A percentile compares a stretch with the other conserved stretches of the same genome.
Conservation (phyloP, 2,113 vertebrate genomes). For the Hydrolagus affinis region DNA sequence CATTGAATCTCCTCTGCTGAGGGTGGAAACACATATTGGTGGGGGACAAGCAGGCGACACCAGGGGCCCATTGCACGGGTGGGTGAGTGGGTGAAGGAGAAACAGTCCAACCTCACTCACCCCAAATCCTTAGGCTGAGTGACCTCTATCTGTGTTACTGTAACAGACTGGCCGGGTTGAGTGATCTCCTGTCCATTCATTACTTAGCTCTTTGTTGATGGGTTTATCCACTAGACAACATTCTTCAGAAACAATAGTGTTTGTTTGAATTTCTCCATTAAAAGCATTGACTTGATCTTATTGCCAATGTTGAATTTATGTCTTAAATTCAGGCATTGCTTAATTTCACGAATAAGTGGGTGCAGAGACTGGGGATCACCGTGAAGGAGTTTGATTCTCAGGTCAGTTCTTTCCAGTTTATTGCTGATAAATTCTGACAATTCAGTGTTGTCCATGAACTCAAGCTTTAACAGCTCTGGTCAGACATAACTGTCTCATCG, state of each 20-base stretch:
- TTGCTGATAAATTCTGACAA: not conserved
- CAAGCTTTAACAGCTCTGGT: too few species aligned
- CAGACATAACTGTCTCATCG: too few species aligned
- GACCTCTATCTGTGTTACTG: too few species aligned
- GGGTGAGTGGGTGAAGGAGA: not conserved
- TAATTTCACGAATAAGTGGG: conserved; percentile 72
- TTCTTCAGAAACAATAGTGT: too few species aligned
- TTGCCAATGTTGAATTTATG: conserved; percentile 20
- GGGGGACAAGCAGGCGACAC: not conserved
- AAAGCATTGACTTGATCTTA: not conserved
- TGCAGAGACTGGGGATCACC: conserved; percentile 65
- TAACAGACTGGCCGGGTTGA: not conserved
- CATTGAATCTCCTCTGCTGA: too few species aligned
- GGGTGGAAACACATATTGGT: too few species aligned
- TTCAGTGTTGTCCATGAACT: too few species aligned
- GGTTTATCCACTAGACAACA: too few species aligned
- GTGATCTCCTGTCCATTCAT: not conserved
- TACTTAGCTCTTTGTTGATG: too few species aligned
- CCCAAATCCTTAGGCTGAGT: too few species aligned
- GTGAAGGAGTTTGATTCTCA: conserved; percentile 70
- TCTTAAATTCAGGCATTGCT: conserved; percentile 63
- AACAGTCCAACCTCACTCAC: not conserved
- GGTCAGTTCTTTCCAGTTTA: conserved; percentile 51
- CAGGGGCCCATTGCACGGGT: not conserved
- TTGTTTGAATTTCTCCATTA: too few species aligned